Conservation (phyloP, 2,888 invertebrate genomes). For the Parochlus steinenii region DNA sequence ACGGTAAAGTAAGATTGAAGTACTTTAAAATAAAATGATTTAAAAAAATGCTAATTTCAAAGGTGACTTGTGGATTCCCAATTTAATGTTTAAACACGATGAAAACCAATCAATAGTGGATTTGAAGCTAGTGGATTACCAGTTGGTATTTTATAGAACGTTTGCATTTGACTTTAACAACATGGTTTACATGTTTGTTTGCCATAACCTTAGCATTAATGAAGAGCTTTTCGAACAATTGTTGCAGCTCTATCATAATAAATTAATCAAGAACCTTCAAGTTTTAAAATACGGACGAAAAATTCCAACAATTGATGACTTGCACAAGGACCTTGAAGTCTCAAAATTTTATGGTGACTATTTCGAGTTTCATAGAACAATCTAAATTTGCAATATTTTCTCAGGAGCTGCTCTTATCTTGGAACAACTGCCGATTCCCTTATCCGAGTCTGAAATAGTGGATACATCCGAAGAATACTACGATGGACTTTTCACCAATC, state of each 20-base stretch:
- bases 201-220: conserved; percentile 18
- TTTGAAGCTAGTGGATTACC: conserved; percentile 24
- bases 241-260: conserved; percentile 18
- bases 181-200: conserved; percentile 21
- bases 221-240: conserved; percentile 17
- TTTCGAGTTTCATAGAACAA: background rate
- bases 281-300: conserved; percentile 18
- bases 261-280: conserved; percentile 16
- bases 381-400: background rate
- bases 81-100: conserved; percentile 30
- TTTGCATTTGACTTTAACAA: conserved; percentile 22
- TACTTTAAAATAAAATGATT: too few species aligned
- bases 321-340: conserved; percentile 18
- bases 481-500: background rate
- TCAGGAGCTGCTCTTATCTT: background rate
- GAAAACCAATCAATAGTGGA: conserved; percentile 22
- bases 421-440: background rate
- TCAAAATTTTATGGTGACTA: conserved; percentile 20
- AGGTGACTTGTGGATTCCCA: conserved; percentile 33
- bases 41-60: too few species aligned
- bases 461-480: background rate
- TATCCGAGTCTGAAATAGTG: background rate
- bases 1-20: too few species aligned
- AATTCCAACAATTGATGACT: conserved; percentile 19
- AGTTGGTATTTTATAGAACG: conserved; percentile 23